Evolutionary conservation across 2,797 vertebrate species (phyloP).

Genomic region (Micropoecilia bifurca): DNA sequence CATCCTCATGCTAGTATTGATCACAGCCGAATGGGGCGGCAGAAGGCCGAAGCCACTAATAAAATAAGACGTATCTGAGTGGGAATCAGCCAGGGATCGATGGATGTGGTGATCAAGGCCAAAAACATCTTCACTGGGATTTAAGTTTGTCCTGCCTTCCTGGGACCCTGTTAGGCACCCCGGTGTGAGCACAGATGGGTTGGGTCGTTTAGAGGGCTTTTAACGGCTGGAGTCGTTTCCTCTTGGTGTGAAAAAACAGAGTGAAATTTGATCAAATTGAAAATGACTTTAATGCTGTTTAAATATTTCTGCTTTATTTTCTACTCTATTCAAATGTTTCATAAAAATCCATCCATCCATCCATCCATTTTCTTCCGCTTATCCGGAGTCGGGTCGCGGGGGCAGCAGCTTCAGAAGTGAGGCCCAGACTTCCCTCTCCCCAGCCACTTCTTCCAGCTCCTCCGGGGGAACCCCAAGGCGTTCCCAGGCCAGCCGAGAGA

Average conservation of each 20-base stretch:
- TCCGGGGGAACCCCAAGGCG: too few relatives aligned
- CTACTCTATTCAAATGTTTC: neutral
- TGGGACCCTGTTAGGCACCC: slow-evolving; percentile 53
- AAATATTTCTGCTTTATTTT: neutral
- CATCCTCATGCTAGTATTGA: slow-evolving; percentile 90
- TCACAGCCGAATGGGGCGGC: slow-evolving; percentile 91
- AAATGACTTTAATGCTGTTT: slow-evolving; percentile 2
- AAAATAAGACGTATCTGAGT: slow-evolving; percentile 97
- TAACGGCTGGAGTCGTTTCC: slow-evolving; percentile 16
- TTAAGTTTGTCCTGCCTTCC: slow-evolving; percentile 70
- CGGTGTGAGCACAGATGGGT: slow-evolving; percentile 35
- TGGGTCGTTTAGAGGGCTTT: slow-evolving; percentile 26
- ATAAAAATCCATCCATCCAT: too few relatives aligned
- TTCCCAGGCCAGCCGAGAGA: too few relatives aligned
- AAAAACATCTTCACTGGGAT: slow-evolving; percentile 85
- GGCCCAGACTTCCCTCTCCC: too few relatives aligned
- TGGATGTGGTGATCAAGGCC: slow-evolving; percentile 85
- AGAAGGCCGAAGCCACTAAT: slow-evolving; percentile 99
- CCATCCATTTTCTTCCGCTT: too few relatives aligned
- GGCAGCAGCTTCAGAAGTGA: too few relatives aligned
- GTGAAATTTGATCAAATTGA: neutral
- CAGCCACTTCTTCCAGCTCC: too few relatives aligned
- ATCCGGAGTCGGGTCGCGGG: too few relatives aligned
- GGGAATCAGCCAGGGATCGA: slow-evolving; percentile 85
- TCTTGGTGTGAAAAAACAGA: neutral